Base-by-base conservation (phyloP, 92 coral and sea anemone genomes). In the Phenganax stokvisi region DNA sequence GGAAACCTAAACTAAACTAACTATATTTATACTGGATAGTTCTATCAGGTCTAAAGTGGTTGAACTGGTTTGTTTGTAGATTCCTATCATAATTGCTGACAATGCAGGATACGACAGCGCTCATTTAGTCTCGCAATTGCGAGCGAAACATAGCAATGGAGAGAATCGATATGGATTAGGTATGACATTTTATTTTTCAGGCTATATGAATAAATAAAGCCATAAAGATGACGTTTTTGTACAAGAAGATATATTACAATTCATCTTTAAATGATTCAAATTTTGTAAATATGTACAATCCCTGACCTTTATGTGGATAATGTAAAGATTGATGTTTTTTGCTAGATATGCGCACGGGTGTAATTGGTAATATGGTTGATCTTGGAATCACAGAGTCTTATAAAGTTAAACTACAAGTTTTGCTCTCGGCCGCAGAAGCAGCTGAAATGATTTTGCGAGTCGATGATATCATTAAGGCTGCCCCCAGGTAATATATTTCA, bases 81-180 rank as follows among this genome's bases (percentile, higher is more conserved):
- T 96, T 12, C 99, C 99, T 30, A 96, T 92, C 69, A 92, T 96
- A 69, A 96, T 96, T 71, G 99, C 99, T 25, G 99, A 96, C 76
- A 96, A 96, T 81, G 99, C 99, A 44, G 99, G 99, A 44, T 96
- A 94, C 52, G 98, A 94, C 89, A 94, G 98, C 69, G 98, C 98
- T 12, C 97, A 96, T 80, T 86, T 96, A 80, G 92, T 96, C 0
- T 93, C 99, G 54, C 87, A 96, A 81, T 86, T 96, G 71, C 89
- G 99, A 37, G 99, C 99, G 61, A 92, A 93, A 13, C 99, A 96
- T 84, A 96, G 97, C 8, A 86, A 96, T 59, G 99, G 99, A 27
- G 89, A 89, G 74, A 84, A 80, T 51, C 86, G 92, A 10, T 89
- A 84, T 75, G 99, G 99, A 75, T 77, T 96, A 71, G 97, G 99